These are phyloP conservation scores for Cnemophilus loriae DNA, from an alignment of 2,113 vertebrate genomes.

Conservation along the genomic window DNA sequence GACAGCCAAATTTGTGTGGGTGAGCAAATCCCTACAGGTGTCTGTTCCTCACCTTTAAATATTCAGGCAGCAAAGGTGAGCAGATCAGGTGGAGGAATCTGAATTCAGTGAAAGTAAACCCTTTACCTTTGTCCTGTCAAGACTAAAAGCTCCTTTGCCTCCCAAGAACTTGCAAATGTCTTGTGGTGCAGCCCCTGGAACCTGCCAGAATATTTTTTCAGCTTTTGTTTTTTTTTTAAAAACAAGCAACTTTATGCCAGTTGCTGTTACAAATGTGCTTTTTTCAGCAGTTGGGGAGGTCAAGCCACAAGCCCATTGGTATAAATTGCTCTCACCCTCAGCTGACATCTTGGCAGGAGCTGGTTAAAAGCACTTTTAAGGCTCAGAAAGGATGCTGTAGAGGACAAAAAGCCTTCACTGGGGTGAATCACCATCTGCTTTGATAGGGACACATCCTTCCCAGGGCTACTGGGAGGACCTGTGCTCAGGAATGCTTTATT, in stretches of 20 bases:
- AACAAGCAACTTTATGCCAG: neutral
- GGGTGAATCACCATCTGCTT: slow-evolving; percentile 13
- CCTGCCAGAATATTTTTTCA: neutral
- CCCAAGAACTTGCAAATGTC: neutral
- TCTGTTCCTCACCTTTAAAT: neutral
- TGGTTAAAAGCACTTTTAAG: neutral
- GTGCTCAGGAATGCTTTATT: slow-evolving; percentile 26
- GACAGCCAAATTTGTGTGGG: neutral
- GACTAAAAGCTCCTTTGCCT: neutral
- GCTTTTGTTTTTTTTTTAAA: neutral
- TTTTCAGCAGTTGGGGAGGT: neutral
- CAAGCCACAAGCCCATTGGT: neutral
- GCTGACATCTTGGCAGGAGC: neutral
- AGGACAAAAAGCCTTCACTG: neutral
- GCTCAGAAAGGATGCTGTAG: neutral
- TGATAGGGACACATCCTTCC: neutral
- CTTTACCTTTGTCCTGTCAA: neutral
- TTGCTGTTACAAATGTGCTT: neutral
- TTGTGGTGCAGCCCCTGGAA: neutral
- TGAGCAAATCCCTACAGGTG: neutral
- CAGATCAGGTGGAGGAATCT: neutral
- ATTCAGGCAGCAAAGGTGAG: neutral
- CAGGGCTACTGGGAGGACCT: neutral
- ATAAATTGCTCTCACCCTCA: neutral
- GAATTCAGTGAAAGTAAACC: neutral